phyloP scores from a whole-genome alignment of 2,113 vertebrate genomes.

The Chaetodon auriga region DNA sequence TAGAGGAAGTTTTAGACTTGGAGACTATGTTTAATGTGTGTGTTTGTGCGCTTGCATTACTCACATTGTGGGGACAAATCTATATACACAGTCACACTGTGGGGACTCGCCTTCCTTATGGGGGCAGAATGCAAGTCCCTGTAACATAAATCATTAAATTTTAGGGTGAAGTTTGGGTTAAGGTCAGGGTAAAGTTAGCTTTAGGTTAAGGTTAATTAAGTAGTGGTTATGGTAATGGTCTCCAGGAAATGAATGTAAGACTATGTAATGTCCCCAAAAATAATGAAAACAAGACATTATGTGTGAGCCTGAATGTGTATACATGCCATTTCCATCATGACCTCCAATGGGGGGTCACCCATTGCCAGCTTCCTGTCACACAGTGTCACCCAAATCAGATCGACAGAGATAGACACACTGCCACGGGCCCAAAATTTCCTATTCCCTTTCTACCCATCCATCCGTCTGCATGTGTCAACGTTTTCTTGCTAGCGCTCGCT shows the following conservation, averaged over 20 bases:
- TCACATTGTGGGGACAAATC: too few species aligned
- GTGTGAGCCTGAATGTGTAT: slow-evolving; percentile 9
- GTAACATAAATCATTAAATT: too few species aligned
- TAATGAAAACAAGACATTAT: not conserved
- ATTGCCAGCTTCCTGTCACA: slow-evolving; percentile 69
- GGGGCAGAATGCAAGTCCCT: too few species aligned
- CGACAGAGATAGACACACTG: slow-evolving; percentile 60
- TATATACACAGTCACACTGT: too few species aligned
- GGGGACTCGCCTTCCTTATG: too few species aligned
- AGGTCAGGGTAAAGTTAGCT: too few species aligned
- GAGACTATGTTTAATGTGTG: not conserved
- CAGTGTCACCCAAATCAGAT: slow-evolving; percentile 68
- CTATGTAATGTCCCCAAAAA: too few species aligned
- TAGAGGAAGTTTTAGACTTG: slow-evolving; percentile 4
- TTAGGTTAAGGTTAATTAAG: too few species aligned
- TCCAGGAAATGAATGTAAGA: too few species aligned
- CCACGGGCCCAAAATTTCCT: slow-evolving; percentile 61
- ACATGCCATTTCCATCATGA: slow-evolving; percentile 43
- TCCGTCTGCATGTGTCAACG: slow-evolving; percentile 55
- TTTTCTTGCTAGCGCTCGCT: slow-evolving; percentile 38
- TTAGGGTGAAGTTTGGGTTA: too few species aligned
- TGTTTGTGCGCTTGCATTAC: not conserved
- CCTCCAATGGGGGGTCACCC: slow-evolving; percentile 41
- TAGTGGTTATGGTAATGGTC: too few species aligned
- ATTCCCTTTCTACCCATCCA: slow-evolving; percentile 52